Evolutionary conservation across 2,113 vertebrate species (phyloP), one percentile per base, ranked within the genome.

Genomic region (Nestor notabilis): DNA sequence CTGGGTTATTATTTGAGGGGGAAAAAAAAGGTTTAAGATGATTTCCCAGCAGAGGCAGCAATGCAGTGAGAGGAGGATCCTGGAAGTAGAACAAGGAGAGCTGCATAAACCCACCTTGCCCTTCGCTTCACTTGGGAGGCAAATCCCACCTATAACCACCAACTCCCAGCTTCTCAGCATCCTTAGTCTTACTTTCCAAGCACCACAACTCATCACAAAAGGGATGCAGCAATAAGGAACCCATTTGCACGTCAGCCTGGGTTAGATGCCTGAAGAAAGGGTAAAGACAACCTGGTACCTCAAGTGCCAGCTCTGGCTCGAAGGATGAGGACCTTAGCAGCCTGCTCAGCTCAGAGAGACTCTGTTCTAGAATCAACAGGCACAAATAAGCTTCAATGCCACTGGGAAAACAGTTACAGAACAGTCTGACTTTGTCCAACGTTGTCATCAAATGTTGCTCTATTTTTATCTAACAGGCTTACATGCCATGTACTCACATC

Each of bases 31-130:
- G 19, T 55, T 72, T 89, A 60, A 64, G 21, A 92, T 44, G 56
- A 52, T n/a, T 87, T 90, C 83, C 76, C 88, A 95, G 68, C 78
- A 86, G n/a, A 78, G 24, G 60, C 49, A 85, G 70, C 53, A 77
- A 20, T 0, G 5, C 10, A 1, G 23, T 46, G 61, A 89, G 18
- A 56, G 10, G 19, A 90, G 11, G 66, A 83, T 55, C 14, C 41
- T 56, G 49, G 44, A 80, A 39, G 47, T 0, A 72, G 44, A 83
- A 68, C 28, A 64, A 81, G 49, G 9, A 70, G 41, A 88, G 66
- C 47, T 53, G 63, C 44, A 85, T 29, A 75, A 69, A 72, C 24
- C 29, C 50, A 37, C 39, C 11, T 21, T 25, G 25, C 21, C 58
- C 33, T 37, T 43, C 1, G 8, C 68, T 44, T 44, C 2, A 16